Conservation (phyloP, 1,140 invertebrate genomes). For the Penaeus indicus region DNA sequence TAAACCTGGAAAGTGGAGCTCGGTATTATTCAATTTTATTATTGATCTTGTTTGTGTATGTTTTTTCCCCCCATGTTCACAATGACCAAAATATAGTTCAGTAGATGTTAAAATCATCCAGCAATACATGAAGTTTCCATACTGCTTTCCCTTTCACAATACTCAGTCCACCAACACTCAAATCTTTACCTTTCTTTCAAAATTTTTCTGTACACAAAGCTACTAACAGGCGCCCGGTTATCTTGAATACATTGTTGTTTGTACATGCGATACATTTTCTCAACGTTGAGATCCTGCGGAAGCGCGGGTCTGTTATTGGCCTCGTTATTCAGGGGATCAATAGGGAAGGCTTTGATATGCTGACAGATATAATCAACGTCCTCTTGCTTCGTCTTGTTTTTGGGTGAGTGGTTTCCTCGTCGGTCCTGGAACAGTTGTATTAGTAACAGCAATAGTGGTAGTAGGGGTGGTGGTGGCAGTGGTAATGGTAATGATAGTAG, state of each 20-base stretch:
- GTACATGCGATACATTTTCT: slow-evolving; percentile 50
- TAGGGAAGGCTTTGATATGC: slow-evolving; percentile 36
- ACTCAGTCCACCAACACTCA: not conserved
- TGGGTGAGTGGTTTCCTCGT: slow-evolving; percentile 45
- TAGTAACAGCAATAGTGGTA: too few relatives aligned
- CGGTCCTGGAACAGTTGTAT: slow-evolving; percentile 8
- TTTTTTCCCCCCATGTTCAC: too few relatives aligned
- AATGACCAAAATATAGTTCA: too few relatives aligned
- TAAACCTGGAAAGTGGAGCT: slow-evolving; percentile 10
- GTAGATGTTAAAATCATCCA: too few relatives aligned
- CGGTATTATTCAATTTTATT: not conserved
- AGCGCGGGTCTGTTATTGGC: not conserved
- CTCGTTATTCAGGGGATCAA: not conserved
- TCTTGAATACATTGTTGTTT: slow-evolving; percentile 26
- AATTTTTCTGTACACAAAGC: slow-evolving; percentile 55
- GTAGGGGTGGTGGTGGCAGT: too few relatives aligned
- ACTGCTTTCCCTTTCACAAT: not conserved
- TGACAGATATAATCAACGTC: slow-evolving; percentile 28
- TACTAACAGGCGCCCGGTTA: slow-evolving; percentile 29
- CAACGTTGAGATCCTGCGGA: slow-evolving; percentile 40
- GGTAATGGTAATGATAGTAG: too few relatives aligned
- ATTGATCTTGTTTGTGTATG: not conserved
- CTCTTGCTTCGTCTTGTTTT: slow-evolving; percentile 45
- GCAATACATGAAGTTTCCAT: not conserved
- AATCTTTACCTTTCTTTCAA: slow-evolving; percentile 49